Evolutionary conservation across 2,797 vertebrate species (phyloP).

Genomic region (Perodicticus potto): DNA sequence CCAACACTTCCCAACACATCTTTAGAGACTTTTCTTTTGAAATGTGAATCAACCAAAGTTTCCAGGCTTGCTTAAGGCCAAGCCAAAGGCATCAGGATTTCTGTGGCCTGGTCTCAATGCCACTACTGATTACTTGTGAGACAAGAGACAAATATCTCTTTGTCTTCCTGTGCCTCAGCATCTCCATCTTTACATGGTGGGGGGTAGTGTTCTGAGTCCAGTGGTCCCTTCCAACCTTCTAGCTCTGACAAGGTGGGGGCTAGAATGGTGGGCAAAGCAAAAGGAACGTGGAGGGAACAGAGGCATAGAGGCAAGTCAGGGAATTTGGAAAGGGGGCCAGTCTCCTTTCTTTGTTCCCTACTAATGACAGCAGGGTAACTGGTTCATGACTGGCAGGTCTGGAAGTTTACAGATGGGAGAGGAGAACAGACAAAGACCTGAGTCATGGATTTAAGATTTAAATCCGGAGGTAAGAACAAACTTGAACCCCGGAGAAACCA

Average conservation of each 20-base stretch:
- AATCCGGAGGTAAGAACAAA: slow-evolving; percentile 41
- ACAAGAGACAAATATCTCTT: background rate
- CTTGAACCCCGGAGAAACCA: background rate
- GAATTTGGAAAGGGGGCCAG: background rate
- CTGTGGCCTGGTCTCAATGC: background rate
- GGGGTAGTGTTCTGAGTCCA: background rate
- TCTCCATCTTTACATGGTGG: background rate
- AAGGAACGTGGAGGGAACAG: background rate
- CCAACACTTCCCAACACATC: background rate
- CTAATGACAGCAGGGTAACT: background rate
- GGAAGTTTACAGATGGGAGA: background rate
- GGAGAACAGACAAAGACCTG: background rate
- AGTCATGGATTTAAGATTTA: background rate
- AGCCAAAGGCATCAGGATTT: background rate
- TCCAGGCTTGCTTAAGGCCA: background rate
- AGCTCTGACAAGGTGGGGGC: background rate
- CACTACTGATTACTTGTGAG: background rate
- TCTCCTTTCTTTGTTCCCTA: background rate
- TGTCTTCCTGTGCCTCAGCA: background rate
- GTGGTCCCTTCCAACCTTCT: background rate
- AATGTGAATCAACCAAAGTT: background rate
- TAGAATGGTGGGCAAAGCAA: background rate
- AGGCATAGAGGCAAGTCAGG: background rate
- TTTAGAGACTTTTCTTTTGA: slow-evolving; percentile 20
- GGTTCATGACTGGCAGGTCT: background rate